Evolutionary conservation across 2,113 vertebrate species (phyloP), one percentile per base, ranked within the genome.

Genomic region (Poeciliopsis occidentalis): DNA sequence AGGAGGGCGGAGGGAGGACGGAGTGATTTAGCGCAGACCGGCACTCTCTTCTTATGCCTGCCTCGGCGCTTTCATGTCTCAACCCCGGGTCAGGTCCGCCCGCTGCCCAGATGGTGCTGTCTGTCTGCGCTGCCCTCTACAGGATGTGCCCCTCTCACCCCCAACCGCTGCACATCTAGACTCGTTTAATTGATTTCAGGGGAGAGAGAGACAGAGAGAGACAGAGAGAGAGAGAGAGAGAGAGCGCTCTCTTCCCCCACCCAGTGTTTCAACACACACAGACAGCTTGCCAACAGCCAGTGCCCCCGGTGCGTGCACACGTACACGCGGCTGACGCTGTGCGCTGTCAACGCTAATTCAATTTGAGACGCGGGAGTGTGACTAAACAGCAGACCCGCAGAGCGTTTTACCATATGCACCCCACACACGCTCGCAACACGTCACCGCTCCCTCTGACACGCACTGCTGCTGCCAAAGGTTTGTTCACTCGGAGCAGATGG

Each of bases 341-440:
- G 95, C 80, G 92, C 94, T 97, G 95, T 96, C 95, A 97, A 95
- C 95, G 94, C 95, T 95, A 97, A 97, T 97, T 97, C 94, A 97
- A 96, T 97, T 97, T 96, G 95, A 94, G 94, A 93, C 92, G 91
- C 93, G 83, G 87, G 86, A 94, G 94, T 96, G 95, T 98, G 95
- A 97, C 95, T 95, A 96, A 37, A 97, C 85, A 88, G 80, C 76
- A 66, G 82, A 66, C 74, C 64, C 83, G 89, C 90, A 87, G 95
- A 97, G 94, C 92, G 85, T 89, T 95, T 96, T 94, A 95, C 94
- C 96, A 97, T 95, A 95, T 96, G 96, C 92, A 91, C 76, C 82
- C 75, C 90, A 82, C 79, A 81, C 79, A 77, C 70, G 51, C 65
- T 30, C 63, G 44, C 44, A 12, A 73, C 41, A 80, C 26, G 37